Base-by-base conservation (phyloP, 2,888 invertebrate species). In the Archips crataeganus region DNA sequence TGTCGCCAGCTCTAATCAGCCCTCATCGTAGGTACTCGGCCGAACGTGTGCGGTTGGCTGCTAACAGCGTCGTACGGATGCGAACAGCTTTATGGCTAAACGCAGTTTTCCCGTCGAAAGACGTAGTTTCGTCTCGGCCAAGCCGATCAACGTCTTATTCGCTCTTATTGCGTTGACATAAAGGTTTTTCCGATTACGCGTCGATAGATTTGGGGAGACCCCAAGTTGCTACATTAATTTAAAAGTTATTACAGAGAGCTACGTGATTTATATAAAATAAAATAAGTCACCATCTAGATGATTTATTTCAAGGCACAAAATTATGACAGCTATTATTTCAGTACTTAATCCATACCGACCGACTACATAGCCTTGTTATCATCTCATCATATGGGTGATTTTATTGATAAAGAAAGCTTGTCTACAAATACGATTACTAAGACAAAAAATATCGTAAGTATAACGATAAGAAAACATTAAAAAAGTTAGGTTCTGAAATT, bases 391-490 rank as follows among this genome's bases (percentile, higher is more conserved):
- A 57, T 57, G 32, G 57, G n/a, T 13, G 47, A 45, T 63, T 63
- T 62, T 51, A 15, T 57, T 34, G n/a, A 47, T 15, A 39, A 62
- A 72, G 71, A 72, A 72, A 62, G 61, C 36, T 15, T 49, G 66
- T 23, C 61, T 54, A 67, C 67, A 62, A 67, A 72, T 67, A 63
- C n/a, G 47, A 72, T 45, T 68, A 32, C 57, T 68, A 72, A 66
- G 67, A 66, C 66, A n/a, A 66, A 71, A 32, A 71, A 67, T 72
- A 67, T 47, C 54, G 32, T 45, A 49, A 59, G 49, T 60, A 71
- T 51, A 66, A 65, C 47, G 39, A 54, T 67, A 67, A 72, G 71
- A 62, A 61, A 71, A 71, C 54, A 66, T 61, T 71, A 67, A 66
- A 51, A 23, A 66, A 66, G 61, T 32, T 54, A 59, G 49, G 65